Percentiles rank a stretch among this genome's conserved stretches.
These are phyloP conservation scores for Cetoscarus ocellatus DNA, from an alignment of 2,797 vertebrate genomes.

Conservation along the genomic window DNA sequence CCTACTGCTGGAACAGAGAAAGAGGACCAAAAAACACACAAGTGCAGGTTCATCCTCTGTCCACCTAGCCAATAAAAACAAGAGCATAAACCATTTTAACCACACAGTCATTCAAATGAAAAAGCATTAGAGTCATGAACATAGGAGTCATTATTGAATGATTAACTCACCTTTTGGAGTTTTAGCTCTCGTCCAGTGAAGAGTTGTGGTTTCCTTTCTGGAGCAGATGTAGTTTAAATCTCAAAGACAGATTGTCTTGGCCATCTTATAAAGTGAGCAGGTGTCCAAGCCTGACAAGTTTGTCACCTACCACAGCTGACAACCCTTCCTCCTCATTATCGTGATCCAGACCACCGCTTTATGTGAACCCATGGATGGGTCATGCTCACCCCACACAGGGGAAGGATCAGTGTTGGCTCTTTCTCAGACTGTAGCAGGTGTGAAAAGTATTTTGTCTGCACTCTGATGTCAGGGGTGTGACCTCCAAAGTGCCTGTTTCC, in stretches of 20 bases:
- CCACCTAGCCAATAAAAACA: constrained; percentile 35
- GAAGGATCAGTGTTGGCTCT: constrained; percentile 50
- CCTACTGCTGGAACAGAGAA: constrained; percentile 63
- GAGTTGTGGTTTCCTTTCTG: constrained; percentile 11
- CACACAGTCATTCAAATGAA: background rate
- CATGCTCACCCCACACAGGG: constrained; percentile 26
- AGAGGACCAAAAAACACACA: constrained; percentile 69
- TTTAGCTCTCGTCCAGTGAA: constrained; percentile 28
- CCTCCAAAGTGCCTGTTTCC: constrained; percentile 9
- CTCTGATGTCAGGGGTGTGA: constrained; percentile 8
- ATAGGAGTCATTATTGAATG: background rate
- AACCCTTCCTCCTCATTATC: constrained; percentile 67
- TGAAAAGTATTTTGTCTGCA: constrained; percentile 24
- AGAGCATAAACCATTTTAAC: constrained; percentile 2
- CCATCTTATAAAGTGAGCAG: constrained; percentile 64
- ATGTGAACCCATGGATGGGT: background rate
- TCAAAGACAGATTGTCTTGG: constrained; percentile 1
- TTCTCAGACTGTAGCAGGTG: constrained; percentile 69
- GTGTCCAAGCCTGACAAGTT: constrained; percentile 49
- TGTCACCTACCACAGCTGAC: constrained; percentile 41
- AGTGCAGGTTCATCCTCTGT: constrained; percentile 60
- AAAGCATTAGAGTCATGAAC: background rate
- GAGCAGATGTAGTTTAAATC: constrained; percentile 37
- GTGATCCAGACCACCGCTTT: constrained; percentile 20
- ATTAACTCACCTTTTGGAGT: constrained; percentile 53